A percentile compares a stretch with the other conserved stretches of the same genome.
These are phyloP conservation scores for Cricetomys ansorgei DNA, from an alignment of 2,113 vertebrate genomes.

Conservation along the genomic window DNA sequence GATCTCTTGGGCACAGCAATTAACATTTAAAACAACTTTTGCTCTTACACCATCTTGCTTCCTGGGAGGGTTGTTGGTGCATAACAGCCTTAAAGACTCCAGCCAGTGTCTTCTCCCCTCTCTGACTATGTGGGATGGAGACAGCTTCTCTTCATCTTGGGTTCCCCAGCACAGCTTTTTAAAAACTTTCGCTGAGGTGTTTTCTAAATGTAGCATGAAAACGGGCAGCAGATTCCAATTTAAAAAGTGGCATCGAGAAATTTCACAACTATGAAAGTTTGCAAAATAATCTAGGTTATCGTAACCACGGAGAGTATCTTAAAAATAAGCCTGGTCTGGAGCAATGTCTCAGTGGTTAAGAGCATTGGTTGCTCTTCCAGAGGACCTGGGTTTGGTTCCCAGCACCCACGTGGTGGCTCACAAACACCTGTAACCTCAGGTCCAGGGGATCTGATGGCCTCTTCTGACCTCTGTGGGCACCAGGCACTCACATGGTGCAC, in stretches of 20 bases:
- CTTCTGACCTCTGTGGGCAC: not conserved
- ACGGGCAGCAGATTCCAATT: not conserved
- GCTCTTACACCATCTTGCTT: no score
- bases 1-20: no score
- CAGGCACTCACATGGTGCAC: not conserved
- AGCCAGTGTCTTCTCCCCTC: not conserved
- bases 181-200: not conserved
- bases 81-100: no score
- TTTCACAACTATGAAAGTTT: not conserved
- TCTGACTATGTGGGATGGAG: not conserved
- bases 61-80: rapidly evolving
- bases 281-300: not conserved
- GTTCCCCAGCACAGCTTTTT: not conserved
- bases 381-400: not conserved
- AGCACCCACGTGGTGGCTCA: no score
- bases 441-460: no score
- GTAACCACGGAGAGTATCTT: not conserved
- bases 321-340: no score
- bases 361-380: not conserved
- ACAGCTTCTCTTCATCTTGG: not conserved
- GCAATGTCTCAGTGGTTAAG: not conserved
- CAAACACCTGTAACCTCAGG: no score
- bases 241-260: not conserved
- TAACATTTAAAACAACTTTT: no score
- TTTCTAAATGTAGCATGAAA: conserved; percentile 17